Evolutionary conservation across 2,113 vertebrate species (phyloP).

Genomic region (Takifugu flavidus): DNA sequence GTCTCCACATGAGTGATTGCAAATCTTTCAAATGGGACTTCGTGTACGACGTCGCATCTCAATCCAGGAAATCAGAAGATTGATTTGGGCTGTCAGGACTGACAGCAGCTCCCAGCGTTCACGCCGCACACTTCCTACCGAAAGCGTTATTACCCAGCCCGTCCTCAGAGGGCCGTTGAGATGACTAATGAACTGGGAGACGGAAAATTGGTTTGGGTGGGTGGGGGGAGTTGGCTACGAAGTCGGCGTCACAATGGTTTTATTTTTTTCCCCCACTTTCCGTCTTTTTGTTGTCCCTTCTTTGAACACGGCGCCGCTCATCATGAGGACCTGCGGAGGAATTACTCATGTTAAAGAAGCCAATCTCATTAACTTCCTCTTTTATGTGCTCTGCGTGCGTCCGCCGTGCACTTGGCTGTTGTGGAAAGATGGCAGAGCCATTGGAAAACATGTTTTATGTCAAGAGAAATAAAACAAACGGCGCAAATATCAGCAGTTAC

Average conservation of each 20-base stretch:
- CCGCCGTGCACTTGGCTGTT: background rate
- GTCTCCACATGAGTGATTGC: background rate
- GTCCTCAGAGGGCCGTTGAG: conserved; percentile 14
- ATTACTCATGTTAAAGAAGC: background rate
- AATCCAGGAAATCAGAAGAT: conserved; percentile 8
- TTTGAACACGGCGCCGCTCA: background rate
- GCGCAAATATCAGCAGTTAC: too few relatives aligned
- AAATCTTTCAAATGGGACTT: background rate
- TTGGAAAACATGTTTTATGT: too few relatives aligned
- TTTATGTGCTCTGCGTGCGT: background rate
- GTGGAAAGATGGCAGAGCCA: background rate
- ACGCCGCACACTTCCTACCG: background rate
- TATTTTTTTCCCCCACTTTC: background rate
- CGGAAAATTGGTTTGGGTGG: conserved; percentile 23
- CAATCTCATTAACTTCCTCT: background rate
- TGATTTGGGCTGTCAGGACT: conserved; percentile 5
- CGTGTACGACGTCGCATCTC: background rate
- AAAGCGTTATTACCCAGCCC: conserved; percentile 13
- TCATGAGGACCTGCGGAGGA: background rate
- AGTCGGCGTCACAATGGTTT: conserved; percentile 2
- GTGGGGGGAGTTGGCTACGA: conserved; percentile 11
- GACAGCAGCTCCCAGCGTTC: conserved; percentile 11
- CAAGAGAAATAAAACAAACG: too few relatives aligned
- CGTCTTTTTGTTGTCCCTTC: background rate
- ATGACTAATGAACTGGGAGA: conserved; percentile 38